phyloP scores from a whole-genome alignment of 2,797 vertebrate genomes.

The Acanthiza pusilla region DNA sequence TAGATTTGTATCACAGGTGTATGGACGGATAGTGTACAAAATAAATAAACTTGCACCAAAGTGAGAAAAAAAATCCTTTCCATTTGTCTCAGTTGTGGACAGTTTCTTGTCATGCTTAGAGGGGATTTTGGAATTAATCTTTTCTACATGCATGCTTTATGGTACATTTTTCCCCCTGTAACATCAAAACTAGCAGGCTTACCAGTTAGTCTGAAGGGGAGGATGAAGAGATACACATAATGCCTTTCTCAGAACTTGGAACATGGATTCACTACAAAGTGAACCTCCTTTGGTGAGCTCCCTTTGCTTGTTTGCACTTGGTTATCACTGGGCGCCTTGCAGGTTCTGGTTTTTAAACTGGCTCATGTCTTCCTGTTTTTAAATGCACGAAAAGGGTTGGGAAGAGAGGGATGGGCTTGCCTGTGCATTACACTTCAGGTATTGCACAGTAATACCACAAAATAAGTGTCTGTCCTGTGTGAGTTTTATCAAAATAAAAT shows the following conservation, averaged over 20 bases:
- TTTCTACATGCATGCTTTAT: background rate
- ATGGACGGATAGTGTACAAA: constrained; percentile 81
- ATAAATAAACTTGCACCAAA: constrained; percentile 84
- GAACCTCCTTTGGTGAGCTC: constrained; percentile 27
- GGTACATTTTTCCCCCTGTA: background rate
- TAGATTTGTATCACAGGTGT: constrained; percentile 84
- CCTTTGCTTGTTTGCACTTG: constrained; percentile 44
- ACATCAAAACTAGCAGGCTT: background rate
- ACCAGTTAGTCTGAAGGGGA: background rate
- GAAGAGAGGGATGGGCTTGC: background rate
- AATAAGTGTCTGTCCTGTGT: constrained; percentile 15
- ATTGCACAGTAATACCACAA: constrained; percentile 36
- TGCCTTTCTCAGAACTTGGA: background rate
- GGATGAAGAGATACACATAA: fast-evolving
- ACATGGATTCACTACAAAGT: background rate
- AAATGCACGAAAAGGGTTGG: background rate
- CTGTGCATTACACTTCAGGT: background rate
- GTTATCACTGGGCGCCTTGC: constrained; percentile 25
- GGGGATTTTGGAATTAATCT: constrained; percentile 12
- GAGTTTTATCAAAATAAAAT: constrained; percentile 65
- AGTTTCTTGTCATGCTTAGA: constrained; percentile 33
- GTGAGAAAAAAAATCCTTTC: constrained; percentile 49
- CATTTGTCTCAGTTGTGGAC: constrained; percentile 45
- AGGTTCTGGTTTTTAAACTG: constrained; percentile 48
- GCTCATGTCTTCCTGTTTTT: constrained; percentile 45